These are phyloP conservation scores for Epicauta chinensis DNA, from an alignment of 1,140 invertebrate species.

Conservation along the genomic window DNA sequence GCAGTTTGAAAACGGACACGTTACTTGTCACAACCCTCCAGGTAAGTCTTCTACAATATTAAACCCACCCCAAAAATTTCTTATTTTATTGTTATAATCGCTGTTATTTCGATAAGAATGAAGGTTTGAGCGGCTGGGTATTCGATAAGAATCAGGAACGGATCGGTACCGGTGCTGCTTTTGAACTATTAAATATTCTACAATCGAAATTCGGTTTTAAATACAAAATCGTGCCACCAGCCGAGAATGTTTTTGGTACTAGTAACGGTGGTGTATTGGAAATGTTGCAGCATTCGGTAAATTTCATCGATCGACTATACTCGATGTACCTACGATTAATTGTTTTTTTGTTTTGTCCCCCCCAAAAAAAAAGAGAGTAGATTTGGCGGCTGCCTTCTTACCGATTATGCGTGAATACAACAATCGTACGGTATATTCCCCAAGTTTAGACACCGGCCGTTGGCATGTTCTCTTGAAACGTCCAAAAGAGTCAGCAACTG, in stretches of 20 bases:
- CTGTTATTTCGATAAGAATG: conserved; percentile 50
- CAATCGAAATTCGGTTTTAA: conserved; percentile 64
- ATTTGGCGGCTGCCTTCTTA: conserved; percentile 70
- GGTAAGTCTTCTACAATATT: no score
- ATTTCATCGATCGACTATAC: no score
- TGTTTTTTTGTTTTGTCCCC: no score
- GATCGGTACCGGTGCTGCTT: conserved; percentile 62
- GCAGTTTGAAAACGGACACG: no score
- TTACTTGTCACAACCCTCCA: no score
- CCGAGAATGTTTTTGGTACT: conserved; percentile 50
- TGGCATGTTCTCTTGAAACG: conserved; percentile 73
- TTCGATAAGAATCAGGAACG: conserved; percentile 49
- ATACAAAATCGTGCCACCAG: conserved; percentile 57
- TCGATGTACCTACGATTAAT: conserved; percentile 8
- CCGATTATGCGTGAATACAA: conserved; percentile 57
- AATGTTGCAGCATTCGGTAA: conserved; percentile 53
- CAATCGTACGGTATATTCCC: conserved; percentile 55
- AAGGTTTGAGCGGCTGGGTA: conserved; percentile 49
- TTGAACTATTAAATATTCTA: conserved; percentile 63
- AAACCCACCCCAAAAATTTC: no score
- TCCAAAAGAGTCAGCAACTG: conserved; percentile 71
- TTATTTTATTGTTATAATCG: no score
- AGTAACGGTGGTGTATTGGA: conserved; percentile 54
- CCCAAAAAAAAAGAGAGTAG: conserved; percentile 66
- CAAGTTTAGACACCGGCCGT: conserved; percentile 61